Conservation (phyloP, 2,797 vertebrate species). For the Craterocephalus amniculus region DNA sequence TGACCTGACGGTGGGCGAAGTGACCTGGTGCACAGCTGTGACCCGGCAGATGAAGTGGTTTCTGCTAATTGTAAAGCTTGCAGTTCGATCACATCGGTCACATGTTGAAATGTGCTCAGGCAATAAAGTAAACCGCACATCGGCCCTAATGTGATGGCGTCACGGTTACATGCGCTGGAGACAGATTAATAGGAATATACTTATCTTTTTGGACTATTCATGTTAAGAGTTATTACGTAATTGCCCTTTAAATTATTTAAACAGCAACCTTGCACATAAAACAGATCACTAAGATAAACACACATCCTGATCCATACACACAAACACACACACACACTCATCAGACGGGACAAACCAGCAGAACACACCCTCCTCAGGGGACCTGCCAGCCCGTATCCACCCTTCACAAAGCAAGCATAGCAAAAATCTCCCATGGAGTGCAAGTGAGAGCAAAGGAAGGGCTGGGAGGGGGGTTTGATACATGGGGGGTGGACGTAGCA, state of each 20-base stretch:
- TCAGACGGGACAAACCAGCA: slow-evolving; percentile 50
- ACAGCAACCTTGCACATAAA: slow-evolving; percentile 15
- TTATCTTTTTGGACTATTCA: background rate
- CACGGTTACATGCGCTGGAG: slow-evolving; percentile 11
- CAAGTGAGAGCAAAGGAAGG: slow-evolving; percentile 45
- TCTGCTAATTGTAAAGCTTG: background rate
- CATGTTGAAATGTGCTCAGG: background rate
- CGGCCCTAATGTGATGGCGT: background rate
- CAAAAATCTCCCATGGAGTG: slow-evolving; percentile 64
- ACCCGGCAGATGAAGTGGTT: background rate
- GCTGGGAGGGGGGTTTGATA: slow-evolving; percentile 44
- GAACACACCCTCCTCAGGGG: slow-evolving; percentile 76
- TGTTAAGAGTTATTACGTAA: slow-evolving; percentile 20
- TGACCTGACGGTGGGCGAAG: background rate
- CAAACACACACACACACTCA: slow-evolving; percentile 39
- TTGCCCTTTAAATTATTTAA: slow-evolving; percentile 27
- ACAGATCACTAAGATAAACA: slow-evolving; percentile 37
- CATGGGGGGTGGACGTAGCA: slow-evolving; percentile 14
- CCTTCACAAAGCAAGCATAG: slow-evolving; percentile 60
- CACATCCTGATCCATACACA: slow-evolving; percentile 35
- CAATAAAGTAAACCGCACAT: background rate
- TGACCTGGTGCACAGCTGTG: slow-evolving; percentile 2
- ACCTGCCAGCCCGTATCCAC: slow-evolving; percentile 70
- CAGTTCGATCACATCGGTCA: background rate
- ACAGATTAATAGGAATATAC: slow-evolving; percentile 7